Base-by-base conservation (phyloP, 37 sponge, comb jelly and placozoan genomes). In the Spongilla lacustris region DNA sequence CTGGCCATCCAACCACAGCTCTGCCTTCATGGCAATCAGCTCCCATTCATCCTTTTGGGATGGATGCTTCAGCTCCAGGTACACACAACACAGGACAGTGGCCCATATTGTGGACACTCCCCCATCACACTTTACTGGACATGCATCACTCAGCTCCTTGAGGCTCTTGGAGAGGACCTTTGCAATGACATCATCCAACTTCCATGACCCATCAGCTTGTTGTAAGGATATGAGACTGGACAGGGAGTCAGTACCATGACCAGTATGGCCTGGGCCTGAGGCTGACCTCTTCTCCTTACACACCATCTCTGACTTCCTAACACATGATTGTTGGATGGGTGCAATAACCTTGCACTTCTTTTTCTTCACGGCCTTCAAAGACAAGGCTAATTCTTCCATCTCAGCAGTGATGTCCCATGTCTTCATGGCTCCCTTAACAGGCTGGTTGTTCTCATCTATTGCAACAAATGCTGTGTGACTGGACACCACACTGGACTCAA, bases 11-110 rank as follows among this genome's bases (percentile, higher is more conserved):
- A 93, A 69, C 94, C 94, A 93, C 24, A 27, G 36, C 78, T 84
- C 84, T 41, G 88, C 91, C 80, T 93, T 93, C 85, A 87, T 84
- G 35, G 88, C 88, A 21, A 93, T 67, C 70, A 93, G 85, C 78
- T 93, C 87, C 94, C 94, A 93, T 76, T 93, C 88, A 48, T 93
- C 91, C 33, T 90, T 22, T 72, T 80, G 83, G 26, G 36, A 68
- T 3, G 73, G 12, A 67, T 33, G 76, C 75, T 84, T 74, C n/a
- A 26, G 71, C 70, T 89, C 88, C 29, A 89, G 72, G 66, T 73
- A 75, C 31, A 67, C 58, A 77, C 89, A 26, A 17, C 67, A 80
- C 31, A 90, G 67, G 23, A 84, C 48, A 11, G 94, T 93, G 13
- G 85, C 86, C 93, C 93, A 93, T 21, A 86, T 73, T 13, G 36